A percentile compares a stretch with the other conserved stretches of the same genome.
phyloP scores from a whole-genome alignment of 2,113 vertebrate genomes.

The Nymphicus hollandicus region DNA sequence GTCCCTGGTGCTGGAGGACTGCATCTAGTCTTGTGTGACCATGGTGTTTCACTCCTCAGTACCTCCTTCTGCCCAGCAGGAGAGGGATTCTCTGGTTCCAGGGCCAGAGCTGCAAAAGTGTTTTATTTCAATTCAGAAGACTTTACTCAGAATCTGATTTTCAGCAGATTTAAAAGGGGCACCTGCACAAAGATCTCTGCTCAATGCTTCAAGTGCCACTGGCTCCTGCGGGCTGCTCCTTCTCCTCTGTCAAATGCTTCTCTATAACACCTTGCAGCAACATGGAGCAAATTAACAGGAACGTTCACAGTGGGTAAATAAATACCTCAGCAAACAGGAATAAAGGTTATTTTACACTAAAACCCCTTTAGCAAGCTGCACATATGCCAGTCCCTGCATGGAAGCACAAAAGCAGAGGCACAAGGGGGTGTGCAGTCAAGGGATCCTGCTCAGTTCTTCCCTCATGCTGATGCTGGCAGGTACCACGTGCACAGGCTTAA shows the following conservation, averaged over 20 bases:
- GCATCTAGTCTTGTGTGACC: background rate
- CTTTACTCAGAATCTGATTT: background rate
- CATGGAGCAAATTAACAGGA: background rate
- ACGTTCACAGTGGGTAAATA: background rate
- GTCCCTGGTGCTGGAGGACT: background rate
- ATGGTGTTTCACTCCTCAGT: accelerated
- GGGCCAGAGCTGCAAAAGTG: background rate
- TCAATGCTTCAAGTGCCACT: accelerated
- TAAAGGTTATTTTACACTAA: background rate
- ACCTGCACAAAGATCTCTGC: background rate
- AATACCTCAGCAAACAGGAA: background rate
- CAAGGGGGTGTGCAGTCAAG: background rate
- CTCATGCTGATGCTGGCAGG: background rate
- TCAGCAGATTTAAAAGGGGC: background rate
- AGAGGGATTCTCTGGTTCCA: background rate
- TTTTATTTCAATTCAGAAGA: background rate
- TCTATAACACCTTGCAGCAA: background rate
- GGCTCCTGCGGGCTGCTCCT: background rate
- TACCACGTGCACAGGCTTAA: background rate
- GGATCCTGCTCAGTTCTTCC: conserved; percentile 30
- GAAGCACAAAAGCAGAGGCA: background rate
- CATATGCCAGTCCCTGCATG: too few species aligned
- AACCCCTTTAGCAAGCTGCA: background rate
- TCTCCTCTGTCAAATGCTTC: background rate
- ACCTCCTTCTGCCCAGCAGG: background rate